A percentile compares a stretch with the other conserved stretches of the same genome.
These are phyloP conservation scores for Podarcis muralis DNA, from an alignment of 2,113 vertebrate genomes.

Conservation along the genomic window DNA sequence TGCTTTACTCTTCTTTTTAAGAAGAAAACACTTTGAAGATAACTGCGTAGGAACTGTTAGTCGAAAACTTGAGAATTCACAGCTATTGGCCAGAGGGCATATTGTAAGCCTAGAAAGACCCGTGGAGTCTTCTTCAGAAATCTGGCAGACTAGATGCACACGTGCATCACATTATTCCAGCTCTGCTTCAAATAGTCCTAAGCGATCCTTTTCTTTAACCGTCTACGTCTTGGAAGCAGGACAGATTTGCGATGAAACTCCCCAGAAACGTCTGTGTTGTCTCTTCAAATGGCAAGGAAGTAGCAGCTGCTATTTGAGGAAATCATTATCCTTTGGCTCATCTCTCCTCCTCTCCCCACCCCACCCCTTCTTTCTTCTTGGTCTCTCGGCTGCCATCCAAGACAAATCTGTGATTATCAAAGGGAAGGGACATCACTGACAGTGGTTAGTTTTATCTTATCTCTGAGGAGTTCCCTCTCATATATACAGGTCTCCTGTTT, in stretches of 20 bases:
- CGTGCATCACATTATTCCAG: neutral
- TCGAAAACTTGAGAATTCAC: neutral
- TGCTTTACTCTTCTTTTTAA: neutral
- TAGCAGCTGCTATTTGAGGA: slow-evolving; percentile 16
- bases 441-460: neutral
- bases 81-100: neutral
- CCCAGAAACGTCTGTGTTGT: slow-evolving; percentile 2
- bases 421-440: neutral
- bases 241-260: neutral
- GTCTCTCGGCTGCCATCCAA: neutral
- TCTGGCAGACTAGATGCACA: neutral
- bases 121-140: neutral
- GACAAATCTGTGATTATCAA: neutral
- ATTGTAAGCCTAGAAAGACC: neutral
- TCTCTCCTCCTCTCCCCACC: neutral
- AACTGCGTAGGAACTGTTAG: neutral
- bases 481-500: neutral
- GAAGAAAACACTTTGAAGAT: neutral
- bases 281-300: neutral
- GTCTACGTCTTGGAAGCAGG: neutral
- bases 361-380: neutral
- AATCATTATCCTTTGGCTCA: slow-evolving; percentile 5
- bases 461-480: neutral
- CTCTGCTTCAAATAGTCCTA: neutral
- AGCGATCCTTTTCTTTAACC: neutral